Evolutionary conservation across 2,113 vertebrate genomes (phyloP).

Genomic region (Galeopterus variegatus): DNA sequence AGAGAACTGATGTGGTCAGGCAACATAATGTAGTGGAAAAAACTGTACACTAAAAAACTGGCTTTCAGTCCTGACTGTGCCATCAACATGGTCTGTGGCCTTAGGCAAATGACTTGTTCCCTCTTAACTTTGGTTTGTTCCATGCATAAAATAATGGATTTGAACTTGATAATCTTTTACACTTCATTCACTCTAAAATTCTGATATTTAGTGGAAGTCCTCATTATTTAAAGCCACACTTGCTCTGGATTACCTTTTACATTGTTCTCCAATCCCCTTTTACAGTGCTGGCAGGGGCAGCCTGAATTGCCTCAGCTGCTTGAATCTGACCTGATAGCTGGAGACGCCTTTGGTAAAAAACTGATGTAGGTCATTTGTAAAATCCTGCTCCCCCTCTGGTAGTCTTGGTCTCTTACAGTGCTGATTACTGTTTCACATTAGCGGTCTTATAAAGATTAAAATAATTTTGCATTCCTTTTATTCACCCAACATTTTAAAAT

Average conservation of each 20-base stretch:
- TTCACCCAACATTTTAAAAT: slow-evolving; percentile 14
- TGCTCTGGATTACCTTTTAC: neutral
- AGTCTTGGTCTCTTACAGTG: neutral
- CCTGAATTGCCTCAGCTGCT: neutral
- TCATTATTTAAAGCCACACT: neutral
- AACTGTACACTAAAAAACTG: neutral
- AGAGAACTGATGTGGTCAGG: neutral
- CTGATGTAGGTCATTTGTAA: neutral
- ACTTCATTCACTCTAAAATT: neutral
- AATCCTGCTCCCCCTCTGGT: neutral
- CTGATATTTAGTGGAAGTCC: neutral
- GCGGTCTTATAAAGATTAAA: neutral
- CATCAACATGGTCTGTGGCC: neutral
- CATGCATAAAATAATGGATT: neutral
- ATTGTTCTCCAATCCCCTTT: neutral
- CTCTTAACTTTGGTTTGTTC: neutral
- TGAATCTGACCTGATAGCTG: neutral
- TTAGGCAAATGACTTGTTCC: neutral
- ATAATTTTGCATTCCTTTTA: neutral
- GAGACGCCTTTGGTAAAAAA: neutral
- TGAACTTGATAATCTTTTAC: neutral
- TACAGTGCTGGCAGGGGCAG: accelerated
- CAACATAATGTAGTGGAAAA: no score
- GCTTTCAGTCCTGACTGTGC: neutral
- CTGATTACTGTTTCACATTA: neutral